A percentile compares a stretch with the other conserved stretches of the same genome.
phyloP scores from a whole-genome alignment of 64 coral and sea anemone genomes.

The Astreopora myriophthalma region DNA sequence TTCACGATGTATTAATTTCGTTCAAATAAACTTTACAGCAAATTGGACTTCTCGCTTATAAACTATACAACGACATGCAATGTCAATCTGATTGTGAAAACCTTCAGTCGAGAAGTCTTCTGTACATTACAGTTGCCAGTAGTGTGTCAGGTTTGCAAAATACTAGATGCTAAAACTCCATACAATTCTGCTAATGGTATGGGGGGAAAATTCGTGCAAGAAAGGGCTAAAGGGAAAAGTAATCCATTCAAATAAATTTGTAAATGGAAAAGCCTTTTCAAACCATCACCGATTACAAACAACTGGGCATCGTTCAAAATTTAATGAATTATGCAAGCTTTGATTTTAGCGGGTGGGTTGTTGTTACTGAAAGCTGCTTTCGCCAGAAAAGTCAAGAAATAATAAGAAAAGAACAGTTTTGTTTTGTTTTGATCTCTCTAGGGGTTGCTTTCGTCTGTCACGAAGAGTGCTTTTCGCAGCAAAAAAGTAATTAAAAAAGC shows the following conservation, averaged over 20 bases:
- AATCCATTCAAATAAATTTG: neutral
- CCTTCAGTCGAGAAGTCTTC: neutral
- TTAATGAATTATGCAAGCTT: neutral
- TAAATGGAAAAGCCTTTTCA: neutral
- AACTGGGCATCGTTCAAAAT: neutral
- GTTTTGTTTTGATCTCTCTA: neutral
- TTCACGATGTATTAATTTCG: no score
- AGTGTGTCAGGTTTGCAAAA: no score
- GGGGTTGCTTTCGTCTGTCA: neutral
- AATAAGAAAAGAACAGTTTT: neutral
- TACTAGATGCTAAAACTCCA: no score
- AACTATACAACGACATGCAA: neutral
- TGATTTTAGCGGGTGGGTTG: neutral
- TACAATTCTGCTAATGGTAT: no score
- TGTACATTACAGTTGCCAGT: neutral
- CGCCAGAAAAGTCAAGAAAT: neutral
- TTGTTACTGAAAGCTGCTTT: neutral
- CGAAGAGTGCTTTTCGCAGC: neutral
- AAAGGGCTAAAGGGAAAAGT: neutral
- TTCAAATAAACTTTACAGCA: neutral
- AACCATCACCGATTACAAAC: neutral
- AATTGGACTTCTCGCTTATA: neutral
- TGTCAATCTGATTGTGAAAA: neutral
- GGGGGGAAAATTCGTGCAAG: neutral
- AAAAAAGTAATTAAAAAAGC: conserved; percentile 9